phyloP scores from a whole-genome alignment of 2,888 invertebrate genomes.

The Cantharis rustica region DNA sequence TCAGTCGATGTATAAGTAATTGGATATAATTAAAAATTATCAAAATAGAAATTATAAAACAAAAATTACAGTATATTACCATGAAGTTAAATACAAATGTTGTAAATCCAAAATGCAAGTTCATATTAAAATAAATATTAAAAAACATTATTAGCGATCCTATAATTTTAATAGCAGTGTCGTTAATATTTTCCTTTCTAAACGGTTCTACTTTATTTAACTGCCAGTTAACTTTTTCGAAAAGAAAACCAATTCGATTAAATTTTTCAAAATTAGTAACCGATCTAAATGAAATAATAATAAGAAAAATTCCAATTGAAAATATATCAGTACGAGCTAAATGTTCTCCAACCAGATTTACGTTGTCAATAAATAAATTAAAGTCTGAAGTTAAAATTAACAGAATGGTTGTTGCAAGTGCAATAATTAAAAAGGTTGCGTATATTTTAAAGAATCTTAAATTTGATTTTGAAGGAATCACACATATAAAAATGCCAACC shows the following conservation, averaged over 20 bases:
- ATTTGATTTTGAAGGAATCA: background rate
- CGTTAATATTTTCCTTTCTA: background rate
- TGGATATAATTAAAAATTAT: background rate
- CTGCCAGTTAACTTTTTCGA: background rate
- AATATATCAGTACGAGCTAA: background rate
- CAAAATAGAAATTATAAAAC: background rate
- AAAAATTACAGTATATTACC: background rate
- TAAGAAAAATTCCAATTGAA: background rate
- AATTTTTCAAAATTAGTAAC: background rate
- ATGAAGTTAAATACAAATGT: background rate
- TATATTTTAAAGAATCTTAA: background rate
- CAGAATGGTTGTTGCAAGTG: background rate
- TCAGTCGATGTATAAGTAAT: background rate
- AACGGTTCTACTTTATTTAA: background rate
- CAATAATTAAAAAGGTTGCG: background rate
- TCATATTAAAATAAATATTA: background rate
- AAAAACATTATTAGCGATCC: background rate
- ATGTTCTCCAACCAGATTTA: too few relatives aligned
- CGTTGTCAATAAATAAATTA: background rate
- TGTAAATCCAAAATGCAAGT: background rate
- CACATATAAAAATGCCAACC: background rate
- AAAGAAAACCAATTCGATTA: background rate
- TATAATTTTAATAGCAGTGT: background rate
- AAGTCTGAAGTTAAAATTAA: background rate
- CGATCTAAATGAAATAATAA: background rate